A percentile compares a stretch with the other conserved stretches of the same genome.
Conservation (phyloP, 2,797 vertebrate species). For the Macrochelys suwanniensis region DNA sequence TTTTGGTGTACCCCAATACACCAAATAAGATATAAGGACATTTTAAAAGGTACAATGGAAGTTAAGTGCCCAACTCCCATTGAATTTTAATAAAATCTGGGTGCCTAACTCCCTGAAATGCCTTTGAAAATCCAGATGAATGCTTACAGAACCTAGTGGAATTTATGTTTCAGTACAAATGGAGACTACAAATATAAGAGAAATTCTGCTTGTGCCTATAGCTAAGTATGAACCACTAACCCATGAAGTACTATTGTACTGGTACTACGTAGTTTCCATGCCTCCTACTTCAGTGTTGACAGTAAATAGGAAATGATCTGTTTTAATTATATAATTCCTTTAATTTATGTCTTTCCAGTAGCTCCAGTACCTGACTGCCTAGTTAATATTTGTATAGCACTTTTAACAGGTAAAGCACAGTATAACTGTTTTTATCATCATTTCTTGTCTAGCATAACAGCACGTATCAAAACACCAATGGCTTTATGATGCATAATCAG, state of each 20-base stretch:
- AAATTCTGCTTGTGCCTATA: neutral
- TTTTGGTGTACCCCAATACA: neutral
- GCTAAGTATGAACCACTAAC: conserved; percentile 42
- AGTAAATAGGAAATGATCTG: conserved; percentile 13
- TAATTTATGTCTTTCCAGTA: conserved; percentile 40
- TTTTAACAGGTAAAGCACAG: neutral
- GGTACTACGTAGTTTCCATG: neutral
- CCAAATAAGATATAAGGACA: neutral
- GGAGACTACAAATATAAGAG: neutral
- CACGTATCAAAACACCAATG: neutral
- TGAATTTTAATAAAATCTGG: neutral
- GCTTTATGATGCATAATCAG: fast-evolving
- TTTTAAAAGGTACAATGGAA: neutral
- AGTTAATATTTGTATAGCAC: conserved; percentile 26
- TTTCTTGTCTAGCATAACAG: neutral
- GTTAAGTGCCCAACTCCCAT: neutral
- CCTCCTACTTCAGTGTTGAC: conserved; percentile 18
- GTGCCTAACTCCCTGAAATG: neutral
- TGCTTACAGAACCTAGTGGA: neutral
- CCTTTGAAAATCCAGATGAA: neutral
- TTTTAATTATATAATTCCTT: conserved; percentile 56
- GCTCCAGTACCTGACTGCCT: neutral
- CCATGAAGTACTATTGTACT: neutral
- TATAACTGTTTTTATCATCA: neutral
- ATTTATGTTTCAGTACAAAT: neutral